A percentile compares a stretch with the other conserved stretches of the same genome.
Evolutionary conservation across 2,888 invertebrate genomes (phyloP).

Genomic region (Drepanosiphum platanoidis): DNA sequence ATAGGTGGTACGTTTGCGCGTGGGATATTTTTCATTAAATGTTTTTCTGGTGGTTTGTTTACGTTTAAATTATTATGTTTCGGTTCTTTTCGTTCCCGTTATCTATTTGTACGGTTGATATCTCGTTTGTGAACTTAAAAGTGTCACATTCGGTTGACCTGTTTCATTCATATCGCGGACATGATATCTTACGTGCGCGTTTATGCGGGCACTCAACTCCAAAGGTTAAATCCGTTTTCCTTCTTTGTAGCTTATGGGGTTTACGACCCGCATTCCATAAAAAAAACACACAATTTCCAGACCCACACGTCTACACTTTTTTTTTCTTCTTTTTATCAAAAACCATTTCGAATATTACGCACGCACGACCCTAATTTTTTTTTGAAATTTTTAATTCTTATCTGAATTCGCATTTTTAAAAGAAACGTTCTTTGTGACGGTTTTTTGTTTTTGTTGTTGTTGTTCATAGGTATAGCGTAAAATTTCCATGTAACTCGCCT

Average conservation of each 20-base stretch:
- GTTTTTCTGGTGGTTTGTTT: too few species aligned
- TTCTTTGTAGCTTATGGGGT: constrained; percentile 11
- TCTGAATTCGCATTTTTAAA: not conserved
- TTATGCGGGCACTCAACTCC: constrained; percentile 13
- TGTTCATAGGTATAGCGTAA: too few species aligned
- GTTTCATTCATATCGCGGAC: not conserved
- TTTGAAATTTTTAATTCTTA: constrained; percentile 1
- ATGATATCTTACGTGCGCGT: not conserved
- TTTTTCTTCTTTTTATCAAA: not conserved
- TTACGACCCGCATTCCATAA: constrained; percentile 17
- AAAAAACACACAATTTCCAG: not conserved
- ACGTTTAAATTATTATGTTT: not conserved
- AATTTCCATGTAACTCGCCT: too few species aligned
- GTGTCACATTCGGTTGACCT: not conserved
- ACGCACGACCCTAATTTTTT: not conserved
- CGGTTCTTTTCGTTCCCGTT: not conserved
- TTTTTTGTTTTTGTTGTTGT: too few species aligned
- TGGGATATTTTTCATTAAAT: not conserved
- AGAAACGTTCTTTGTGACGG: not conserved
- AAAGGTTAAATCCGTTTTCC: constrained; percentile 32
- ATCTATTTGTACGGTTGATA: not conserved
- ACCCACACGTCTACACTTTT: not conserved
- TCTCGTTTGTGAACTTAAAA: not conserved
- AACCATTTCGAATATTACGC: not conserved
- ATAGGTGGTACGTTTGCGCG: too few species aligned